Base-by-base conservation (phyloP, 2,888 invertebrate genomes). In the Caenorhabditis becei region DNA sequence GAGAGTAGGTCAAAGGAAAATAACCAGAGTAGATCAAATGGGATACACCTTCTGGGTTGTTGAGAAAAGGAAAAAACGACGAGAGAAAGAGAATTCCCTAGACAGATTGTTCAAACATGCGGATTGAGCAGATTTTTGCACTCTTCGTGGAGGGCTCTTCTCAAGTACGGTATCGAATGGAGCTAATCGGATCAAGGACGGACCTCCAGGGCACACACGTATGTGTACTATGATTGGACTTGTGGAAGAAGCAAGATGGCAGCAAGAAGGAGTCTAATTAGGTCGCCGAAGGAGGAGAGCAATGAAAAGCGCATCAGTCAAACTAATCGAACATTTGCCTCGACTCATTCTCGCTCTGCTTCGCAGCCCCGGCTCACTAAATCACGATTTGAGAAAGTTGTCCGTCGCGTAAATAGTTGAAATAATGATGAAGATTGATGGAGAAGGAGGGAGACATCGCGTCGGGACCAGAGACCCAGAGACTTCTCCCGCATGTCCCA, bases 361-460 rank as follows among this genome's bases (percentile, higher is more conserved):
- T 35, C 53, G 26, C 20, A 20, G 8, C 20, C 28, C 35, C 18
- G 54, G 65, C 72, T 72, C 72, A 72, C 79, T 74, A 79, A 79
- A 79, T 72, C 79, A 74, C 79, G 59, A 72, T 63, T 53, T 61
- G 59, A 63, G 63, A 67, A 67, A 62, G 62, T 61, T 72, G 67
- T 62, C 66, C 47, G 59, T 61, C 47, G 65, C 77, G 70, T 70
- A 77, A 77, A 77, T 63, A 70, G 70, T 70, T 66, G 71, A 71
- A 79, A 79, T 79, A 72, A 79, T 79, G 79, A 79, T 79, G 79
- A 79, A 79, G 79, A 79, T 79, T 79, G 79, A 79, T 79, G 66
- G 63, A 63, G 62, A n/a, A 23, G 26, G 35, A n/a, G n/a, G 10
- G 49, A 63, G 62, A 14, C 14, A 41, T 14, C 5, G 16, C 41